Evolutionary conservation across 2,888 invertebrate species (phyloP).

Genomic region (Monoplex corrugatus): DNA sequence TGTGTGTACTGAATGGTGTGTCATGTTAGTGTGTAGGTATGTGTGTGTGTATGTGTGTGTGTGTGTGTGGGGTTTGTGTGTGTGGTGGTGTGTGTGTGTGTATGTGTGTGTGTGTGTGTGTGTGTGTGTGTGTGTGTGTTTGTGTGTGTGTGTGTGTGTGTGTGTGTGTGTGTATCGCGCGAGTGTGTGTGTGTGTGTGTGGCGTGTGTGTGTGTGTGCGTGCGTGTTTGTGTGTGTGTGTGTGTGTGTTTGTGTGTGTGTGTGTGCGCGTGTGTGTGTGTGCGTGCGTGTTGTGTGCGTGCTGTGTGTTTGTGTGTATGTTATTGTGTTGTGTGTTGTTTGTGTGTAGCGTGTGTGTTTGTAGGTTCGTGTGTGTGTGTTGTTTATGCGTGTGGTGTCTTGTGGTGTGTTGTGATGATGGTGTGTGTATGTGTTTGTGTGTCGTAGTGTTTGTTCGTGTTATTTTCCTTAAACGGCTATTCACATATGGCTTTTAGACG

Average conservation of each 20-base stretch:
- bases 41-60: neutral
- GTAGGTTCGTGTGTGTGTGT: neutral
- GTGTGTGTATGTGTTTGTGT: slow-evolving; percentile 16
- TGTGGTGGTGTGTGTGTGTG: neutral
- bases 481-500: too few species aligned
- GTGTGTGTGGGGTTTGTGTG: neutral
- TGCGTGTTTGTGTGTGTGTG: neutral
- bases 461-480: too few species aligned
- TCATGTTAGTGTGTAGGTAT: too few species aligned
- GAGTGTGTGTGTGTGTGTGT: neutral
- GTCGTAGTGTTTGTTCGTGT: neutral
- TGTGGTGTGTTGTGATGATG: neutral
- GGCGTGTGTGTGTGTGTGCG: neutral
- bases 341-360: neutral
- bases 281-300: neutral
- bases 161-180: neutral
- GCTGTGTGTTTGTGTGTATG: neutral
- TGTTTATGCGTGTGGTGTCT: neutral
- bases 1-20: neutral
- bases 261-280: neutral
- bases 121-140: neutral
- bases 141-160: neutral
- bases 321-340: neutral
- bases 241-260: slow-evolving; percentile 19
- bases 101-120: neutral